Base-by-base conservation (phyloP, 1,140 invertebrate genomes). In the Cotesia glomerata region DNA sequence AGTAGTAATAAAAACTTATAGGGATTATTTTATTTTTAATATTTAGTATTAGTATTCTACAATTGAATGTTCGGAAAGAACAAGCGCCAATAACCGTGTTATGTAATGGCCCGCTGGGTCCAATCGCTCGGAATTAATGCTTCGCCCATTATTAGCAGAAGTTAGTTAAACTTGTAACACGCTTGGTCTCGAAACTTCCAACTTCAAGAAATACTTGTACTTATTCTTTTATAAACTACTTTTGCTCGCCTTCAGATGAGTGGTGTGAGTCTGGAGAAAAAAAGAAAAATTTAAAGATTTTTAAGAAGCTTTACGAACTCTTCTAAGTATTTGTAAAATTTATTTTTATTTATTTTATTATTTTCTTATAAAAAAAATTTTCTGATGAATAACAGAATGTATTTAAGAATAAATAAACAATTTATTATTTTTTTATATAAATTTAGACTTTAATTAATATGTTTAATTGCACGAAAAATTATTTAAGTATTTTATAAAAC, bases 41-140 rank as follows among this genome's bases (percentile, higher is more conserved):
- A 56, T 36, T 64, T 36, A 34, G 7, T 45, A 9, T 45, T 45
- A 45, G 11, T 45, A 45, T 45, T 45, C 39, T 45, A 7, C 39
- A 45, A 45, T 45, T 45, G 39, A 45, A 45, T 45, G 11, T 9
- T 45, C 11, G 7, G 7, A 45, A 45, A 45, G 63, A 61, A 64
- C 36, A 62, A 52, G 32, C 14, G 36, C 32, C 14, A 39, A 35
- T 52, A 39, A 61, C 9, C 61, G 51, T 68, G 74, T 71, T 74
- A 72, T 74, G 71, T 76, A 76, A 72, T 78, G 75, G 76, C 77
- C 83, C 79, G 75, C 71, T 82, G 81, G 81, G 82, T 79, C 80
- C 80, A 83, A 85, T 85, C 80, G 84, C 77, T 77, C 74, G 81
- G 82, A 85, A 84, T 85, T 85, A 86, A 85, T 84, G 83, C 81